phyloP scores from a whole-genome alignment of 2,113 vertebrate genomes.

The Silurus meridionalis region DNA sequence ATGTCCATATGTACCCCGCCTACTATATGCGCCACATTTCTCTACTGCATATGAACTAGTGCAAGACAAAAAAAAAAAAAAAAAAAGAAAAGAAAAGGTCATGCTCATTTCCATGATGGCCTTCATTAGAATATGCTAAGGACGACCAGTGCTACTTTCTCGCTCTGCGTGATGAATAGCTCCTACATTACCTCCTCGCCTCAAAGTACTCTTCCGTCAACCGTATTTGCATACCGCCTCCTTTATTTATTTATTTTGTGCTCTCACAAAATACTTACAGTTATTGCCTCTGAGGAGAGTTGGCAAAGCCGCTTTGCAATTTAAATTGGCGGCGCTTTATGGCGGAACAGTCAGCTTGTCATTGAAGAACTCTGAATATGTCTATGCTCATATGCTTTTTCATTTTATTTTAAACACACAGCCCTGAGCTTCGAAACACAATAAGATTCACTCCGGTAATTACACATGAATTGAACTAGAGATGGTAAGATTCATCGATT shows the following conservation, averaged over 20 bases:
- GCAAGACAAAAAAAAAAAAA: constrained; percentile 70
- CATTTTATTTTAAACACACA: constrained; percentile 5
- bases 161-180: constrained; percentile 97
- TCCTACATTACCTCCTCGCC: constrained; percentile 87
- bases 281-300: constrained; percentile 76
- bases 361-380: constrained; percentile 52
- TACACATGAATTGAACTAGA: constrained; percentile 34
- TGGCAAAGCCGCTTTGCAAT: constrained; percentile 71
- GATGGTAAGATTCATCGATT: too few species aligned
- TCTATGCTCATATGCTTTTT: constrained; percentile 20
- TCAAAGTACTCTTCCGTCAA: constrained; percentile 92
- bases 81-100: constrained; percentile 83
- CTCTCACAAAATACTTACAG: constrained; percentile 77
- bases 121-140: constrained; percentile 99
- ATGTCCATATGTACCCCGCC: constrained; percentile 46
- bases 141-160: constrained; percentile 90
- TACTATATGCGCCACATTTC: constrained; percentile 55
- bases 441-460: constrained; percentile 37
- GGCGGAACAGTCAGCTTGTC: constrained; percentile 65
- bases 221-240: constrained; percentile 90
- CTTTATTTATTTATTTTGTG: constrained; percentile 73
- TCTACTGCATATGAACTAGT: constrained; percentile 87
- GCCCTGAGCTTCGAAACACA: constrained; percentile 24
- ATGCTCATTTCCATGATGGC: constrained; percentile 98
- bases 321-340: constrained; percentile 72